Base-by-base conservation (phyloP, 2,888 invertebrate genomes). In the Augiades crinisus region DNA sequence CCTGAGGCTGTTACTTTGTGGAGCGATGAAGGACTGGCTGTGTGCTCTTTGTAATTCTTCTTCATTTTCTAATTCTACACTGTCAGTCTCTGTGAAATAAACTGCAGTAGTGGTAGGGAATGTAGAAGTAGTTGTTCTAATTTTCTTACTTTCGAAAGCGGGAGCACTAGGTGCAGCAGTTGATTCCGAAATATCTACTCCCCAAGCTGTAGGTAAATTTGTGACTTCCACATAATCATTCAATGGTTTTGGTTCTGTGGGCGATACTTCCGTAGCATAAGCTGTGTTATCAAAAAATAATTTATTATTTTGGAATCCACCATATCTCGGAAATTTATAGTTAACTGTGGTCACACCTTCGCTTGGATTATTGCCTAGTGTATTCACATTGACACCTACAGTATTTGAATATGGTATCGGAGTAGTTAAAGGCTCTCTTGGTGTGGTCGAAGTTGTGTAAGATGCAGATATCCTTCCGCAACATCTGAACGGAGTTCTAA, bases 11-110 rank as follows among this genome's bases (percentile, higher is more conserved):
- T 81, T 86, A 50, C 91, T 91, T 62, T 91, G 90, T 21, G 92
- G 91, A 1, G 92, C 89, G 14, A 93, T 82, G 62, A 94, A 93
- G 0, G 94, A 94, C 66, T 94, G 94, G 36, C 93, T 93, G 58
- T 94, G 94, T 16, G 94, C 93, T 56, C 92, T 90, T 77, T 93
- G 93, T 31, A 94, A 72, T 69, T 92, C 91, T 67, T 93, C 93
- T 33, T 91, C 91, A 56, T 92, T 92, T 40, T 92, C 92, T 41
- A 83, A 62, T 61, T 88, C 88, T 13, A 78, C 66, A 53, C 80
- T 87, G 41, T 86, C 86, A 1, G 78, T 70, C 76, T 91, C 67
- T 61, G 90, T 66, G 63, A 81, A 70, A 75, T 83, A 75, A 60
- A 90, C 68, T 5, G 79, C 70, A 10, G 82, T 81, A 1, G 81